Base-by-base conservation (phyloP, 2,113 vertebrate genomes). In the Melanerpes formicivorus region DNA sequence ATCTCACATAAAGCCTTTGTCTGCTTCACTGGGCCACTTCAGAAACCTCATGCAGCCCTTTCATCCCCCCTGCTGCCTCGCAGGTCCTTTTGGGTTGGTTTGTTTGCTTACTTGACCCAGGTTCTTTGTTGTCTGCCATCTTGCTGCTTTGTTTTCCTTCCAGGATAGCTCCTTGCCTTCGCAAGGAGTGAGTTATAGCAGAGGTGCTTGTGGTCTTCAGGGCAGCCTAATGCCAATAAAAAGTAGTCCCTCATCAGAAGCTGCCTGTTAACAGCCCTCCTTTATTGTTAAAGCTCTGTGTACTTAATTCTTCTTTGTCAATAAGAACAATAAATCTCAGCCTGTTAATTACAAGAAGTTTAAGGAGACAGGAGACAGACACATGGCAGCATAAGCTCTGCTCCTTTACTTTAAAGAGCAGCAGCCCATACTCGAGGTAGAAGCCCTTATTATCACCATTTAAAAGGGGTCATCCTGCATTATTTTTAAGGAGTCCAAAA, bases 181-280 rank as follows among this genome's bases (percentile, higher is more conserved):
- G 82, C 87, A 64, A 80, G 84, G 75, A 89, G 46, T 74, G 72
- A 94, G 59, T 94, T 96, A 88, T 22, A 96, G 87, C 80, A 96
- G 96, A 95, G 92, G 95, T 95, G 95, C 96, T 97, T 97, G 96
- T 84, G 93, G 95, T 92, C 93, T 95, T 93, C 78, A 77, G 30
- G 91, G 75, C 86, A 95, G 88, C 87, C 56, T 86, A 64, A 40
- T 80, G 87, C 82, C 94, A 93, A 81, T 96, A 96, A 96, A 97
- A 95, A 62, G 34, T 29, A 96, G 94, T 77, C 66, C 91, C 87
- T 85, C 95, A 94, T 91, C 94, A 90, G 93, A 95, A 90, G 75
- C 93, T 96, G 96, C 90, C 94, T 95, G 88, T 96, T 97, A 97
- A 97, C 93, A 97, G 72, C 74, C 85, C 72, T 89, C 58, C 70